Conservation (phyloP, 1,140 invertebrate genomes). For the Dendroctonus ponderosae region DNA sequence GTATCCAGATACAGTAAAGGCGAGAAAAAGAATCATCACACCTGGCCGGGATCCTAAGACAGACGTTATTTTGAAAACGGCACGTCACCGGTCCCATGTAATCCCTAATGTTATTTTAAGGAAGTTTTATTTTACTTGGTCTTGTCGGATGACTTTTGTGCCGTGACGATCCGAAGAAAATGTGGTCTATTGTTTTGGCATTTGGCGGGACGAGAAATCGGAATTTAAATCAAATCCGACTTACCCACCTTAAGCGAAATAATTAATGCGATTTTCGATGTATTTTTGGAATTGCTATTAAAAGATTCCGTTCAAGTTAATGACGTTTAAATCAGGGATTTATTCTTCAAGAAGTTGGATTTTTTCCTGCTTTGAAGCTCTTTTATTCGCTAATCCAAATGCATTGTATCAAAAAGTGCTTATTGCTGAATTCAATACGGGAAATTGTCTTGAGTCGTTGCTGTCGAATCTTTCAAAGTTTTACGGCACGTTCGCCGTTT, state of each 20-base stretch:
- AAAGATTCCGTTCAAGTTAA: neutral
- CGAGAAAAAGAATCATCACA: constrained; percentile 17
- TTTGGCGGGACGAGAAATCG: constrained; percentile 14
- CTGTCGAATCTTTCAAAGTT: constrained; percentile 7
- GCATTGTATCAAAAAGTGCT: neutral
- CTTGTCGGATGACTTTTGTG: constrained; percentile 15
- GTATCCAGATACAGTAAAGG: constrained; percentile 6
- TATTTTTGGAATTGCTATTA: constrained; percentile 15
- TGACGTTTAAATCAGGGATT: neutral
- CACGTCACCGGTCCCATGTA: constrained; percentile 24
- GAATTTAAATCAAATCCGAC: constrained; percentile 23
- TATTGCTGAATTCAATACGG: neutral
- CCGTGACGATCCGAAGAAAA: constrained; percentile 24
- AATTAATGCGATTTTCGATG: constrained; percentile 10
- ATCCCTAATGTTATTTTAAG: constrained; percentile 34
- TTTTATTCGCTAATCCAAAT: constrained; percentile 1
- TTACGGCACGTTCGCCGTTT: constrained; percentile 12
- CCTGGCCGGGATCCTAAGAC: constrained; percentile 24
- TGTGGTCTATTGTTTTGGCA: constrained; percentile 31
- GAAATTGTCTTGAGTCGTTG: constrained; percentile 9
- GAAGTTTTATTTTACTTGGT: constrained; percentile 21
- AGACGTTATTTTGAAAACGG: constrained; percentile 26
- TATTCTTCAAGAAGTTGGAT: too few species aligned
- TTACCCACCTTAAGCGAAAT: constrained; percentile 9
- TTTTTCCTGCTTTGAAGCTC: too few species aligned